phyloP scores from a whole-genome alignment of 2,113 vertebrate species.

The Aphyosemion australe region DNA sequence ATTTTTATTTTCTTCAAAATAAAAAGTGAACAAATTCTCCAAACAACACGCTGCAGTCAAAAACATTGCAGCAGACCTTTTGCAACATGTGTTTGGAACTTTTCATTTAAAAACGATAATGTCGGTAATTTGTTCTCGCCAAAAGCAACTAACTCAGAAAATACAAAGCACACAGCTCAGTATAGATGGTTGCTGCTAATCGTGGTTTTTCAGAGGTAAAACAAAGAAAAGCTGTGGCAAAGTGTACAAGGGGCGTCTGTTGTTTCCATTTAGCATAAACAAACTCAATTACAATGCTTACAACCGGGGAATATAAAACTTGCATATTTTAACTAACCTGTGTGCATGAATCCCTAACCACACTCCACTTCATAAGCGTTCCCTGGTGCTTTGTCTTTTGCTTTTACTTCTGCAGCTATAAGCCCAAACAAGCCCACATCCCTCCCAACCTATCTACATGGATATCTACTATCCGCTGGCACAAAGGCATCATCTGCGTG shows the following conservation, averaged over 20 bases:
- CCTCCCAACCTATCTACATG: conserved; percentile 63
- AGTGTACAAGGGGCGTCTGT: conserved; percentile 58
- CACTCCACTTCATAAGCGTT: conserved; percentile 49
- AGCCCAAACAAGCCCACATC: conserved; percentile 61
- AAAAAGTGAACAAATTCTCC: neutral
- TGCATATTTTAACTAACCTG: conserved; percentile 61
- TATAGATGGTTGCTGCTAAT: conserved; percentile 52
- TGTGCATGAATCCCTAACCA: conserved; percentile 47
- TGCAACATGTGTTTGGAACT: conserved; percentile 17
- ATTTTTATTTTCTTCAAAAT: no score
- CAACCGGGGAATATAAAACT: conserved; percentile 54
- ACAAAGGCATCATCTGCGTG: conserved; percentile 78
- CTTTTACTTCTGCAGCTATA: conserved; percentile 52
- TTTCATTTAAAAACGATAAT: neutral
- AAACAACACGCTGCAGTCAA: neutral
- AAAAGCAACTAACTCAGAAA: conserved; percentile 24
- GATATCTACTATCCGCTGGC: conserved; percentile 69
- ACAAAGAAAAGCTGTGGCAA: conserved; percentile 46
- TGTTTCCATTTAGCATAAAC: conserved; percentile 67
- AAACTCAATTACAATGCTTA: conserved; percentile 67
- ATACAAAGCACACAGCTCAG: conserved; percentile 14
- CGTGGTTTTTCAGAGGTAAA: conserved; percentile 52
- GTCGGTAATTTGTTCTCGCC: neutral
- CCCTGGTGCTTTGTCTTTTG: conserved; percentile 60
- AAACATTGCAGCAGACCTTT: neutral